phyloP scores from a whole-genome alignment of 2,888 invertebrate genomes.

The Nematopogon swammerdamellus region DNA sequence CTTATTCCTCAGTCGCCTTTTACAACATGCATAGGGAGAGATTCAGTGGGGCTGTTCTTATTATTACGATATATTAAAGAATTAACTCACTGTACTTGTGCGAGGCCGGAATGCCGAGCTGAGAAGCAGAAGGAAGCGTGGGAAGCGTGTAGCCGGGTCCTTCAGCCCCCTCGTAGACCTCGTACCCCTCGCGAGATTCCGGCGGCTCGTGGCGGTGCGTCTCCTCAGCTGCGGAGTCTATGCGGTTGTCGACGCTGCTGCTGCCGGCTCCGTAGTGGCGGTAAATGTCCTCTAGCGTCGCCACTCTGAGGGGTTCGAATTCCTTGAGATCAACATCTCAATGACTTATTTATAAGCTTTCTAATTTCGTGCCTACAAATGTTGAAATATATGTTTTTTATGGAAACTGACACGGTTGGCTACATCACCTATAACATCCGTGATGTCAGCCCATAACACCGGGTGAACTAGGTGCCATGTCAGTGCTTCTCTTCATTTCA shows the following conservation, averaged over 20 bases:
- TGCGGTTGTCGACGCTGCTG: slow-evolving; percentile 8
- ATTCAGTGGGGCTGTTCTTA: too few species aligned
- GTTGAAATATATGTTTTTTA: too few species aligned
- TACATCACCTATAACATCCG: too few species aligned
- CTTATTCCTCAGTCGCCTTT: neutral
- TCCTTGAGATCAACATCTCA: too few species aligned
- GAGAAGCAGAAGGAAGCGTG: slow-evolving; percentile 25
- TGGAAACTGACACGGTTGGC: too few species aligned
- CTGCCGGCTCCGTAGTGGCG: slow-evolving; percentile 50
- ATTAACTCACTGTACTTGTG: slow-evolving; percentile 34
- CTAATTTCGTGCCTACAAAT: too few species aligned
- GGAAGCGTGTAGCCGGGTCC: slow-evolving; percentile 55
- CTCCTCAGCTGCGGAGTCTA: slow-evolving; percentile 12
- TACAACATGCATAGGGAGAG: too few species aligned
- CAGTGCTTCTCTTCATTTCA: too few species aligned
- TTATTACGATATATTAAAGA: neutral
- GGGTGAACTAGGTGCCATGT: too few species aligned
- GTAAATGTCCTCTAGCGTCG: slow-evolving; percentile 68
- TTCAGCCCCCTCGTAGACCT: slow-evolving; percentile 62
- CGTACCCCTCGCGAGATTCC: slow-evolving; percentile 33
- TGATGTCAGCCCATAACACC: too few species aligned
- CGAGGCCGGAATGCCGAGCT: slow-evolving; percentile 14
- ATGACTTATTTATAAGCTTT: too few species aligned
- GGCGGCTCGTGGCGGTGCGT: slow-evolving; percentile 7
- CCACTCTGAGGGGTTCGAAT: too few species aligned